Conservation (phyloP, 53 echinoderm and acorn worm genomes). For the Echinarachnius parma region DNA sequence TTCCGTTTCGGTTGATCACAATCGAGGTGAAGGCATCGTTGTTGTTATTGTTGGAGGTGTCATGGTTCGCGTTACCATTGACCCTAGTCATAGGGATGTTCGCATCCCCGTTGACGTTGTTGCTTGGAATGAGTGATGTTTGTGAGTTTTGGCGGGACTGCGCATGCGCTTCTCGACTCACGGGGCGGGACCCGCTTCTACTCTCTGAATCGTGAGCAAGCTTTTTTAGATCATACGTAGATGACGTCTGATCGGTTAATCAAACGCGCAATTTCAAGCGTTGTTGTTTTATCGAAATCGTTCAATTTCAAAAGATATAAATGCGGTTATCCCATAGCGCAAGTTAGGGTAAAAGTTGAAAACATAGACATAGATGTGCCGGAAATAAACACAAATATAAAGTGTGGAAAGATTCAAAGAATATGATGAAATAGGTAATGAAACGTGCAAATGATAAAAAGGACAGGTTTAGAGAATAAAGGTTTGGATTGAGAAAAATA, state of each 20-base stretch:
- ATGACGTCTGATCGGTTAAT: conserved; percentile 76
- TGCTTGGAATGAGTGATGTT: conserved; percentile 10
- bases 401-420: too few species aligned
- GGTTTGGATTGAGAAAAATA: too few species aligned
- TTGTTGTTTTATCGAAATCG: too few species aligned
- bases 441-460: too few species aligned
- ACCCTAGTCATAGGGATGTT: background rate
- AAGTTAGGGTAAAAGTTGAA: background rate
- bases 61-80: conserved; percentile 24
- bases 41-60: conserved; percentile 27
- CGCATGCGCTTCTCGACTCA: background rate
- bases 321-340: too few species aligned
- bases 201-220: conserved; percentile 27
- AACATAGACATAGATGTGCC: too few species aligned
- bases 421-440: too few species aligned
- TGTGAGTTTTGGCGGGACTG: background rate
- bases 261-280: too few species aligned
- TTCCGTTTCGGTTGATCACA: conserved; percentile 7
- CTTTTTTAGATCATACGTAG: conserved; percentile 61
- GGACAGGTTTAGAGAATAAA: too few species aligned
- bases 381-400: too few species aligned
- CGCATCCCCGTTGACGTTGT: conserved; percentile 4
- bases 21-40: background rate
- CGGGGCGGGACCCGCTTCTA: conserved; percentile 13
- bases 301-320: background rate